Evolutionary conservation across 2,797 vertebrate species (phyloP).

Genomic region (Tolypeutes matacus): DNA sequence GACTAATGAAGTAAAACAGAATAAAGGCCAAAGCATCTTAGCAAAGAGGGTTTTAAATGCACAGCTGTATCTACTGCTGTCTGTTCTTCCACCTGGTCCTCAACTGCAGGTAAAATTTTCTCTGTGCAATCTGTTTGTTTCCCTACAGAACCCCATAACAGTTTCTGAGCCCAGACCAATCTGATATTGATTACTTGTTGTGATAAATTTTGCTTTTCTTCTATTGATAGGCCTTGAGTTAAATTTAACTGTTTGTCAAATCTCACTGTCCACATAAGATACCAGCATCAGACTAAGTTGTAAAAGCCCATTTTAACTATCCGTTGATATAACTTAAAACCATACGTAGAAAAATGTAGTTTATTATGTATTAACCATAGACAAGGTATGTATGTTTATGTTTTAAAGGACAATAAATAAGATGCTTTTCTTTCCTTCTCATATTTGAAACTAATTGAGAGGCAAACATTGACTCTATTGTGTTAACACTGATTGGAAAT

Average conservation of each 20-base stretch:
- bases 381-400: fast-evolving
- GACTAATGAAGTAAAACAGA: slow-evolving; percentile 61
- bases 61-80: neutral
- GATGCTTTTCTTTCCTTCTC: neutral
- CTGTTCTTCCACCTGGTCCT: slow-evolving; percentile 42
- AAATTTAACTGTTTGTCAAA: slow-evolving; percentile 41
- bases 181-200: slow-evolving; percentile 33
- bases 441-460: neutral
- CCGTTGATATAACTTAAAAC: neutral
- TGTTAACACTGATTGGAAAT: neutral
- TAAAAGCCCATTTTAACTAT: slow-evolving; percentile 29
- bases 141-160: neutral
- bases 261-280: neutral
- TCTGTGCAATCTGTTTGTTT: neutral
- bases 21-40: neutral
- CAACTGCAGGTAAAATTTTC: neutral
- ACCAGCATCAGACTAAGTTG: neutral
- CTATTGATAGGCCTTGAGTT: neutral
- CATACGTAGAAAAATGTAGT: neutral
- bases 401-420: neutral
- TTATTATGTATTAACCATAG: neutral
- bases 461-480: neutral
- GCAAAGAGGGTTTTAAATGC: neutral
- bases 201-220: slow-evolving; percentile 45
- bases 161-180: neutral